Base-by-base conservation (phyloP, 1,140 invertebrate genomes). In the Trichonephila inaurata region DNA sequence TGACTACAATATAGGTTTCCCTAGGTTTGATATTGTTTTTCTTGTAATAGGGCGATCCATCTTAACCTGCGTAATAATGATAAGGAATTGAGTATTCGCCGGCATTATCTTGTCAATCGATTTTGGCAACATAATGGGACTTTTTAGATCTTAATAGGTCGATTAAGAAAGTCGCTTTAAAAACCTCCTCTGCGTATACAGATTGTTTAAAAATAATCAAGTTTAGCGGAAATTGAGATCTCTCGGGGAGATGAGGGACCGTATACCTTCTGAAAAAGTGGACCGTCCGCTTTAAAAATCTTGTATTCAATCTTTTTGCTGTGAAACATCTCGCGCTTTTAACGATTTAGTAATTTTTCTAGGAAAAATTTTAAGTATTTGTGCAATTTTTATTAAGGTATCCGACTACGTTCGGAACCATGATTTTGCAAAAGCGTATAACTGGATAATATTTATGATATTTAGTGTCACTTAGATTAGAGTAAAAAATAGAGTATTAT, bases 121-220 rank as follows among this genome's bases (percentile, higher is more conserved):
- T 85, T 40, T 44, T 51, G 77, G 51, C 33, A 83, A 51, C 69
- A 83, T 85, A 40, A 83, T 92, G 72, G 61, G 77, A 83, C 77
- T 91, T 85, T 83, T 83, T 64, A 92, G 90, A 85, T 92, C 90
- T 92, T 92, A 92, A 92, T 92, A 92, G 90, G 62, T 92, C 90
- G 90, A 92, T 92, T 85, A 40, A 92, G 61, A 66, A 18, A 62
- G 81, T 44, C 28, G 58, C 77, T 92, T 85, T 24, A 58, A 72
- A 33, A 91, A 89, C 88, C 69, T 89, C 72, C 89, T 61, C 89
- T 83, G 81, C 81, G 81, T 92, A 85, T 60, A 91, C 14, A 83
- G 90, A 92, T 83, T 92, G 90, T 92, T 92, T 92, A 19, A 66
- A 83, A 92, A 82, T 82, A 92, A 82, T 81, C 58, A 85, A 77